These are phyloP conservation scores for Hapalemur alaotrensis DNA, from an alignment of 2,797 vertebrate species.

Conservation along the genomic window DNA sequence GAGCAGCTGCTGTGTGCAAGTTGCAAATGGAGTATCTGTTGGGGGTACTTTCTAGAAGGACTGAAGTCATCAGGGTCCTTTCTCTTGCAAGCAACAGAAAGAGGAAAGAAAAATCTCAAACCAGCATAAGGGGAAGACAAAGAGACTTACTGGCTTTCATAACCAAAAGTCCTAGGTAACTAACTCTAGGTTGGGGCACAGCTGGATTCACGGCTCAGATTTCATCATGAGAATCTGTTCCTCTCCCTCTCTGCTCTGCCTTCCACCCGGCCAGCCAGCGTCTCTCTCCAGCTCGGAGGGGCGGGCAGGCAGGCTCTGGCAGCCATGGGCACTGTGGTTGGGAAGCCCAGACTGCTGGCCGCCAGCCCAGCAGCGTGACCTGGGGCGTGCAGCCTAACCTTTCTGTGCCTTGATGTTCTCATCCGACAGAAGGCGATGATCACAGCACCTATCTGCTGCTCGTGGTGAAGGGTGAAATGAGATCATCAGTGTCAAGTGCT, in stretches of 20 bases:
- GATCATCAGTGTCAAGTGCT: not conserved
- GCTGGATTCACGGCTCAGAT: not conserved
- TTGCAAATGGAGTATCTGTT: not conserved
- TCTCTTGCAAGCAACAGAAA: conserved; percentile 24
- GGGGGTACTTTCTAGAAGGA: conserved; percentile 19
- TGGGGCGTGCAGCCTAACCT: not conserved
- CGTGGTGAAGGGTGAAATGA: not conserved
- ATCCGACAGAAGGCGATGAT: not conserved
- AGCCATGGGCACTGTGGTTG: not conserved
- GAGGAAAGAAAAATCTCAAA: not conserved
- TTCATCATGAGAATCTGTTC: not conserved
- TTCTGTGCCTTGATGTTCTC: not conserved
- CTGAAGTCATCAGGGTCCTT: conserved; percentile 11
- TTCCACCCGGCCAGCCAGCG: not conserved
- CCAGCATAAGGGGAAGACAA: not conserved
- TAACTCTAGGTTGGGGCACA: not conserved
- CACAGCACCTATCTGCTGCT: not conserved
- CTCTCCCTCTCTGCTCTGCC: not conserved
- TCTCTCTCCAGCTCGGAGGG: not conserved
- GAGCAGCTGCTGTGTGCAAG: conserved; percentile 9
- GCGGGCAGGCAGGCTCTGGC: not conserved
- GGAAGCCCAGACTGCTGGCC: not conserved
- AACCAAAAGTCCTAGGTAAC: not conserved
- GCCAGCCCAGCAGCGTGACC: conserved; percentile 3
- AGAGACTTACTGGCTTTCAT: not conserved